Evolutionary conservation across 2,113 vertebrate genomes (phyloP), one percentile per base, ranked within the genome.

Genomic region (Chionis minor): DNA sequence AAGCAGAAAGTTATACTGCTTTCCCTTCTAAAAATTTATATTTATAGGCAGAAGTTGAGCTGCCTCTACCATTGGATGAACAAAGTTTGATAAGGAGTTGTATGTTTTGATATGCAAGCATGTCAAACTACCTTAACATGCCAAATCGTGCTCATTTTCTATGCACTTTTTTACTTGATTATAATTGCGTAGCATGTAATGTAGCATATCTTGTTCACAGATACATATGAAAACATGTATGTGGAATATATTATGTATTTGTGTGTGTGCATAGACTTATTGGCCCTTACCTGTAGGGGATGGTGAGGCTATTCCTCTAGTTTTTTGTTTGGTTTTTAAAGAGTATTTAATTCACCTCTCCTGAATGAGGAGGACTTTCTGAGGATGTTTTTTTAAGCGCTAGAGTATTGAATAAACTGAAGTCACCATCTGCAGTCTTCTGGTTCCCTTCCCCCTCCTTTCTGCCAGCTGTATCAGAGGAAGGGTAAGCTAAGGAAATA

Each of bases 211-310:
- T 72, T 22, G 17, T n/a, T 38, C 12, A 1, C n/a, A 4, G 22
- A 2, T 30, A 1, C 21, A 23, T 8, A 6, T 11, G 30, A 66
- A n/a, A 75, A 67, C 13, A 12, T 17, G 3, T 15, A 33, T 1
- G 11, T 32, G 52, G 35, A 14, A 8, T 63, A 4, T 72, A 14
- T 27, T 47, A 20, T 7, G 4, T 58, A 4, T 33, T 1, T 22
- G 9, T 42, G 15, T 33, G 14, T 24, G 21, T 38, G 27, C 28
- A 3, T 5, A 9, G 56, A 24, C 24, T 30, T 62, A 7, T 14
- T 86, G 86, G 20, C 58, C 40, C 35, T 66, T 42, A 30, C 7
- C 3, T 33, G 23, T 30, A 33, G 44, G 10, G 35, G 8, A 5
- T 35, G 17, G 4, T 4, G 14, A 71, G 45, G 38, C 42, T 58